These are phyloP conservation scores for Cephus sareptanus DNA, from an alignment of 2,888 invertebrate genomes.

Conservation along the genomic window DNA sequence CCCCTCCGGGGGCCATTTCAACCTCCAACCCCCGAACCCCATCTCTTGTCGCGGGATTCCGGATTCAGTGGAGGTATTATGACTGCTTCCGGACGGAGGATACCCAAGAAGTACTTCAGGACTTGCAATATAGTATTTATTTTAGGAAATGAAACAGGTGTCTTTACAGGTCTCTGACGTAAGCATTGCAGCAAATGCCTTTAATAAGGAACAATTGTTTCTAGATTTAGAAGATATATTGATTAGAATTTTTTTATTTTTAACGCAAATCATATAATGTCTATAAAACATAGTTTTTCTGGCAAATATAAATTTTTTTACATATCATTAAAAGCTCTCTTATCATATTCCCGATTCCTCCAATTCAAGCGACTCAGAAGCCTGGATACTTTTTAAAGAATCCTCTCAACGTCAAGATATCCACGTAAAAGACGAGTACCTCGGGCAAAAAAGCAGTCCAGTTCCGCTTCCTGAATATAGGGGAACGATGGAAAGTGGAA, in stretches of 20 bases:
- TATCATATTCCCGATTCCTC: no score
- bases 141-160: not conserved
- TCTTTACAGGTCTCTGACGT: not conserved
- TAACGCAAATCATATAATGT: not conserved
- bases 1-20: conserved; percentile 68
- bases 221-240: not conserved
- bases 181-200: not conserved
- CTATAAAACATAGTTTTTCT: not conserved
- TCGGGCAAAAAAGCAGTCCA: conserved; percentile 3
- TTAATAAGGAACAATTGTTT: not conserved
- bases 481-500: conserved; percentile 10
- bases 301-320: not conserved
- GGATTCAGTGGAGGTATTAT: conserved; percentile 59
- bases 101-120: conserved; percentile 30
- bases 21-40: conserved; percentile 42
- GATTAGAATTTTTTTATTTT: not conserved
- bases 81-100: conserved; percentile 51
- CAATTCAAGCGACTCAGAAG: not conserved
- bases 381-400: not conserved
- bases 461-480: not conserved
- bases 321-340: not conserved
- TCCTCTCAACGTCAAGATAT: not conserved
- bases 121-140: conserved; percentile 16
- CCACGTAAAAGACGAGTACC: not conserved
- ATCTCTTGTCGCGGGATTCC: conserved; percentile 39